These are phyloP conservation scores for Lamproptera curius DNA, from an alignment of 2,888 invertebrate species.

Conservation along the genomic window DNA sequence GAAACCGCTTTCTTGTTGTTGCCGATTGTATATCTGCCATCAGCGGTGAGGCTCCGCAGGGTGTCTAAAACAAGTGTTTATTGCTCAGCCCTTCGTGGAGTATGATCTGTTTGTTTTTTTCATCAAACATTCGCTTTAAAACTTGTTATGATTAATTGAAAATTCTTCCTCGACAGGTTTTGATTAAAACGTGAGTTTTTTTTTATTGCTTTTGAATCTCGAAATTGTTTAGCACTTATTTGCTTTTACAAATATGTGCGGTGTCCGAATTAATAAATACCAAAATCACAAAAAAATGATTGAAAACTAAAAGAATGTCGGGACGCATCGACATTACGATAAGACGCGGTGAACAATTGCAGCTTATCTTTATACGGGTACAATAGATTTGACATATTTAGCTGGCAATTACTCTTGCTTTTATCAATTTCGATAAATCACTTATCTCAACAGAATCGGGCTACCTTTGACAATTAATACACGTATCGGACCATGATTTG, in stretches of 20 bases:
- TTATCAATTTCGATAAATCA: slow-evolving; percentile 56
- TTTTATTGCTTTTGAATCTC: slow-evolving; percentile 28
- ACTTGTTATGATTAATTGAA: slow-evolving; percentile 32
- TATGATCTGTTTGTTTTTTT: slow-evolving; percentile 45
- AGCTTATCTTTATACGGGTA: slow-evolving; percentile 30
- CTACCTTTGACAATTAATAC: slow-evolving; percentile 47
- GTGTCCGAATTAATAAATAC: no score
- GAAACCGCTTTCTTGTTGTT: slow-evolving; percentile 24
- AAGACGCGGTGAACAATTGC: slow-evolving; percentile 3
- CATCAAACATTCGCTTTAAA: slow-evolving; percentile 52
- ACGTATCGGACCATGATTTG: slow-evolving; percentile 49
- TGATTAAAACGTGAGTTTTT: slow-evolving; percentile 24
- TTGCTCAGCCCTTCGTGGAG: slow-evolving; percentile 42
- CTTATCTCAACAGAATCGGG: slow-evolving; percentile 44
- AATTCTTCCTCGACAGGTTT: slow-evolving; percentile 36
- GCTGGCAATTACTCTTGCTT: slow-evolving; percentile 40
- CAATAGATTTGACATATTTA: slow-evolving; percentile 30
- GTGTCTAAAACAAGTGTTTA: slow-evolving; percentile 53
- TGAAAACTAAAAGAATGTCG: no score
- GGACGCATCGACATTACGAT: slow-evolving; percentile 1
- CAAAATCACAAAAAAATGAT: no score
- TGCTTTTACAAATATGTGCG: neutral
- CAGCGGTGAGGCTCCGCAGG: slow-evolving; percentile 44
- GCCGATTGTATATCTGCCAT: slow-evolving; percentile 42
- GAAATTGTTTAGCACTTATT: neutral